These are phyloP conservation scores for Drosophila nigromelanica DNA, from an alignment of 1,140 invertebrate species.

Conservation along the genomic window DNA sequence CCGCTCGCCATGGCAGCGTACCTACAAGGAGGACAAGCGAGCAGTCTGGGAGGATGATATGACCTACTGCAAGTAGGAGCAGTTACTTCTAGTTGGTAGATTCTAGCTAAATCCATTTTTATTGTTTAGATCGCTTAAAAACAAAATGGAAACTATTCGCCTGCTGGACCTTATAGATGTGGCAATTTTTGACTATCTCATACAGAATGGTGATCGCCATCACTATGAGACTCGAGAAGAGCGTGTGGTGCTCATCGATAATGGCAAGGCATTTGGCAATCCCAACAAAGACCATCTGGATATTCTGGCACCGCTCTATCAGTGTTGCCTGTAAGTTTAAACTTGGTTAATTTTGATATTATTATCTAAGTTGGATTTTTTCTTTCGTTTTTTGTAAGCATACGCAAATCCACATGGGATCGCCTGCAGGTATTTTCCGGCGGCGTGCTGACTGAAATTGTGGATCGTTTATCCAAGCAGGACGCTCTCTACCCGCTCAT, in stretches of 20 bases:
- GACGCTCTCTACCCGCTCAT: slow-evolving; percentile 87
- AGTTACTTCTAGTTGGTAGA: not conserved
- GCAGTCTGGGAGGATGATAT: slow-evolving; percentile 92
- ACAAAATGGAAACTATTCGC: slow-evolving; percentile 85
- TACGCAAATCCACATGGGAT: slow-evolving; percentile 89
- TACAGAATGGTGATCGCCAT: slow-evolving; percentile 97
- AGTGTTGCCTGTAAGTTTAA: slow-evolving; percentile 93
- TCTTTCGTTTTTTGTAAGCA: slow-evolving; percentile 85
- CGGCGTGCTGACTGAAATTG: slow-evolving; percentile 86
- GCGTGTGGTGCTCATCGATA: slow-evolving; percentile 93
- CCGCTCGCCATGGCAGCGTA: slow-evolving; percentile 94
- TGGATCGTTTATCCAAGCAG: slow-evolving; percentile 84
- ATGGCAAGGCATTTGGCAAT: slow-evolving; percentile 97
- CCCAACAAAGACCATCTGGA: slow-evolving; percentile 92
- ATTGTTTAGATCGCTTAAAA: slow-evolving; percentile 84
- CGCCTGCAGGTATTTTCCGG: slow-evolving; percentile 89
- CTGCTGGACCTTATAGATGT: slow-evolving; percentile 94
- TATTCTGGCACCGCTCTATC: slow-evolving; percentile 94
- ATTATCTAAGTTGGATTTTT: not conserved
- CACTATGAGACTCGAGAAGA: slow-evolving; percentile 93
- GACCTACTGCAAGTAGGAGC: slow-evolving; percentile 89
- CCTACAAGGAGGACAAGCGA: slow-evolving; percentile 90
- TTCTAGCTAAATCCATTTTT: not conserved
- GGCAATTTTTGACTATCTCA: slow-evolving; percentile 95
- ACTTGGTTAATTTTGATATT: slow-evolving; percentile 28